Evolutionary conservation across 35 echinoderm and acorn worm genomes (phyloP).

Genomic region (Ophiothrix spiculata): DNA sequence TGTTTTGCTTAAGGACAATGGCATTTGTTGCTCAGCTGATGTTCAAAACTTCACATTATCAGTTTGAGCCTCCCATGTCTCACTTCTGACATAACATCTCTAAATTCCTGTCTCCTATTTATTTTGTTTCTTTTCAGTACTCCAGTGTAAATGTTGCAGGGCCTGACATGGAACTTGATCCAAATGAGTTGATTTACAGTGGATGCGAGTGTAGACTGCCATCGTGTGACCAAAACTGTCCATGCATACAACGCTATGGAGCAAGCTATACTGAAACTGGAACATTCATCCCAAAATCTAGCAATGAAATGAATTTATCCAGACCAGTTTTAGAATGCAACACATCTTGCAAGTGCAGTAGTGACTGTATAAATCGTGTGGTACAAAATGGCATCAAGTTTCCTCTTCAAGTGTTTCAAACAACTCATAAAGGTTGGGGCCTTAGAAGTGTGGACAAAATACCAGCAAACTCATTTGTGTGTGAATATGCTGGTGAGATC

Average conservation of each 20-base stretch:
- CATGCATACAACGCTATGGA: slow-evolving; percentile 66
- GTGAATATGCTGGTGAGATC: slow-evolving; percentile 95
- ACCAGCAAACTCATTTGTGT: slow-evolving; percentile 60
- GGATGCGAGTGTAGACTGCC: slow-evolving; percentile 63
- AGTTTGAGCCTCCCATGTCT: too few species aligned
- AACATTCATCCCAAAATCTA: slow-evolving; percentile 41
- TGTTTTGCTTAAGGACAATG: too few species aligned
- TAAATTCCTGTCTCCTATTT: too few species aligned
- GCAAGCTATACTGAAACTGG: slow-evolving; percentile 55
- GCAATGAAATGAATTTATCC: neutral
- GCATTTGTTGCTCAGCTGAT: too few species aligned
- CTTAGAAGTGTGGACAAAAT: slow-evolving; percentile 41
- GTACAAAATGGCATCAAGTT: slow-evolving; percentile 66
- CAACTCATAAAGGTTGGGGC: slow-evolving; percentile 68
- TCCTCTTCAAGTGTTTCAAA: slow-evolving; percentile 56
- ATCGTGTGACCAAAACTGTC: slow-evolving; percentile 59
- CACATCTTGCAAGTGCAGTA: slow-evolving; percentile 65
- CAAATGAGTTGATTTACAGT: slow-evolving; percentile 52
- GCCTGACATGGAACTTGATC: slow-evolving; percentile 38
- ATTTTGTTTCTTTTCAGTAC: slow-evolving; percentile 66
- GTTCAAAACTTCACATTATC: too few species aligned
- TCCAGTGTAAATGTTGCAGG: slow-evolving; percentile 59
- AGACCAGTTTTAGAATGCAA: slow-evolving; percentile 92
- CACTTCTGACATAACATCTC: too few species aligned
- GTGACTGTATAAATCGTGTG: slow-evolving; percentile 62